Base-by-base conservation (phyloP, 2,888 invertebrate genomes). In the Apodemia zela region DNA sequence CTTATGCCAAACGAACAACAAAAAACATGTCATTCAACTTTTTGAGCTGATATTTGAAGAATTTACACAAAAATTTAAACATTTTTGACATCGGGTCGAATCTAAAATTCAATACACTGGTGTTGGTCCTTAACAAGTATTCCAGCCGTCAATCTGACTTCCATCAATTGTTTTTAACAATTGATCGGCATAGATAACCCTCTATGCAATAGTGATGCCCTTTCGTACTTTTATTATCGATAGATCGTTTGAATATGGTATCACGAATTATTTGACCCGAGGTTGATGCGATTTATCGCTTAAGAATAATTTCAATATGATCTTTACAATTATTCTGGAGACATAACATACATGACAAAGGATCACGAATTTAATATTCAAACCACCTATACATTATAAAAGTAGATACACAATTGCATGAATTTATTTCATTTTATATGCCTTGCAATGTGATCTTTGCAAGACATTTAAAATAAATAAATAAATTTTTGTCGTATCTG, bases 151-250 rank as follows among this genome's bases (percentile, higher is more conserved):
- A 64, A 67, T 61, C 71, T 74, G 78, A 77, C 74, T 66, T 71
- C 76, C 77, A 75, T 79, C 81, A 77, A 84, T 84, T 76, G 82
- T 84, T 82, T 80, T 76, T 72, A 77, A 71, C 77, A 82, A n/a
- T 84, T 87, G 89, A 89, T 89, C 79, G 75, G 73, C 74, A 71
- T 67, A 75, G 88, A 89, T 89, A 89, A 87, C 84, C 84, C 79
- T 77, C 51, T 25, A 15, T 73, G 69, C 72, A 72, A 72, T 85
- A 86, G 88, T 82, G 87, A 77, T 75, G 76, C 75, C 74, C 69
- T 71, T 75, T 76, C 70, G 74, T 75, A 75, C 78, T 81, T 81
- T 82, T 77, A 71, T 70, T 75, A 80, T 85, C 83, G 89, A 89
- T 85, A 82, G 76, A 80, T 80, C 74, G 68, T 69, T 66, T 66